These are phyloP conservation scores for Pomatostomus ruficeps DNA, from an alignment of 2,113 vertebrate genomes.

Conservation along the genomic window DNA sequence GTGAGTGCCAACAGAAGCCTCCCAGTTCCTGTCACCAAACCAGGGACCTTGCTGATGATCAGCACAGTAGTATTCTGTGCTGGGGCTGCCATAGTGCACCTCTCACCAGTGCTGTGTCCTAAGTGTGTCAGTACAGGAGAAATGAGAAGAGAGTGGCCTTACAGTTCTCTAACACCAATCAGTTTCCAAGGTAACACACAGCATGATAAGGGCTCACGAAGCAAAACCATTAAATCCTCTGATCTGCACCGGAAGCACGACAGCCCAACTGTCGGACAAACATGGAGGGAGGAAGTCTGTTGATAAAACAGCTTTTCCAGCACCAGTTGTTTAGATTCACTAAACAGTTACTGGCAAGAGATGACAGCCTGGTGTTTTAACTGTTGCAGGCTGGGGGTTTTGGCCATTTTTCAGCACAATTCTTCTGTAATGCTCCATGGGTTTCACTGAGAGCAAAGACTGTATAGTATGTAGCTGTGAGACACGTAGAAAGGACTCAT, in stretches of 20 bases:
- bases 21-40: accelerated
- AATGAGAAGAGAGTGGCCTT: not conserved
- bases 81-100: not conserved
- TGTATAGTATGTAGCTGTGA: not conserved
- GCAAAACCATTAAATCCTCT: not conserved
- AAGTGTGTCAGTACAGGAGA: not conserved
- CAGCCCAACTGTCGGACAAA: not conserved
- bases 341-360: not conserved
- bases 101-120: not conserved
- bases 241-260: not conserved
- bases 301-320: not conserved
- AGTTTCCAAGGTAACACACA: slow-evolving; percentile 27
- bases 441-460: not conserved
- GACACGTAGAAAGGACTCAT: accelerated
- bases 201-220: not conserved
- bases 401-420: not conserved
- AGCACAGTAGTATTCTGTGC: accelerated
- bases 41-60: not conserved
- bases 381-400: not conserved
- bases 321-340: not conserved
- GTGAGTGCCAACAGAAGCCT: not conserved
- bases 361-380: not conserved
- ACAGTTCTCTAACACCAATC: not conserved
- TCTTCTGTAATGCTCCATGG: not conserved
- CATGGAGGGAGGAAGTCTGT: not conserved